Base-by-base conservation (phyloP, 1,140 invertebrate species). In the Drosophila albomicans region DNA sequence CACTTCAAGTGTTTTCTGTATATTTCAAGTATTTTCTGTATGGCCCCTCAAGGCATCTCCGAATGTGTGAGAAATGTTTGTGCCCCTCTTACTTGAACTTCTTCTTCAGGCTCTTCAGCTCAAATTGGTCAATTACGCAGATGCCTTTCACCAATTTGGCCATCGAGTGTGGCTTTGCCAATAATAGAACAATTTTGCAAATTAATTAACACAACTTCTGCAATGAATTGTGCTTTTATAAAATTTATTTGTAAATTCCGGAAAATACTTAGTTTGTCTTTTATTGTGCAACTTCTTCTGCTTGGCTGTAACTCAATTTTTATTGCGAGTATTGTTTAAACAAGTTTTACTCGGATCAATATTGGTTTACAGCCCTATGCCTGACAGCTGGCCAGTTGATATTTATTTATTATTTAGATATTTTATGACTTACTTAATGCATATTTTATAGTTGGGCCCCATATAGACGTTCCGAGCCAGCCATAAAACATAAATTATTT, bases 1-100 rank as follows among this genome's bases (percentile, higher is more conserved):
- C 56, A 58, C 43, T 66, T 82, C 61, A 61, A 78, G 76, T 82
- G 61, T 62, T 71, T 82, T 79, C 64, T 38, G 65, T 75, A 51
- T 48, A 48, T 45, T 70, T 79, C 48, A 64, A 71, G 52, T 65
- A 71, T 75, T 75, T 48, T 46, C 48, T 48, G 38, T 8, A 15
- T 32, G 28, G 76, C 61, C 71, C 51, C 64, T 38, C 35, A 46
- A 49, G 30, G 52, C 46, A 81, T 48, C 61, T 63, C 49, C 28
- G 56, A 45, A 66, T 56, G 71, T 74, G 65, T 74, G 71, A 74
- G 65, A 74, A 74, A 54, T 68, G 56, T 59, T 59, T 70, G 49
- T 63, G 61, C 51, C 16, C 28, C 45, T 68, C 16, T 58, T 38
- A 20, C 13, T 65, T 82, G 76, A 79, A 79, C 76, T 76, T 72